These are phyloP conservation scores for Cryptotis parvus DNA, from an alignment of 2,113 vertebrate species.

Conservation along the genomic window DNA sequence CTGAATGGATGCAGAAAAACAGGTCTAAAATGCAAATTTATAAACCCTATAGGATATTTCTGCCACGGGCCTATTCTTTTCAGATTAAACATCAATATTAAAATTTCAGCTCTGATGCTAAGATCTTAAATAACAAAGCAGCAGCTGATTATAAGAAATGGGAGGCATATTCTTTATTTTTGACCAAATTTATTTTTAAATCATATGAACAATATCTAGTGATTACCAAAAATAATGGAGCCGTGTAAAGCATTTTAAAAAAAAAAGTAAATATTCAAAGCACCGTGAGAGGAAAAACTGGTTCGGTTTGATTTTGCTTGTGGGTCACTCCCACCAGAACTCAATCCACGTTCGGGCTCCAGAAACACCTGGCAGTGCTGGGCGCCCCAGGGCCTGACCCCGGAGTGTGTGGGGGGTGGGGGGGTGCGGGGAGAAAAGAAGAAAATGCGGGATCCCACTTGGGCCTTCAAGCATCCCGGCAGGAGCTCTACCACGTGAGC, in stretches of 20 bases:
- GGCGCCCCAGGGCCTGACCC: too few species aligned
- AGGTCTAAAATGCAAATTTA: conserved; percentile 14
- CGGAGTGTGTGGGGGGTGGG: too few species aligned
- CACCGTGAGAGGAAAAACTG: neutral
- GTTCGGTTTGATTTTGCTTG: too few species aligned
- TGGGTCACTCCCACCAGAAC: too few species aligned
- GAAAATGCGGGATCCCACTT: too few species aligned
- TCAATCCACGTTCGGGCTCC: too few species aligned
- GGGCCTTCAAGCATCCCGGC: too few species aligned
- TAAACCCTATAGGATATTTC: neutral
- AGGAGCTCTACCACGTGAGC: too few species aligned
- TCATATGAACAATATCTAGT: conserved; percentile 27
- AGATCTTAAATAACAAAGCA: conserved; percentile 1
- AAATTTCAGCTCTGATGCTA: conserved; percentile 24
- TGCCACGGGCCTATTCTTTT: neutral
- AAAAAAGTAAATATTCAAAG: conserved; percentile 13
- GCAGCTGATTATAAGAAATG: neutral
- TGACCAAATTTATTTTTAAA: conserved; percentile 28
- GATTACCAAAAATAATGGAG: neutral
- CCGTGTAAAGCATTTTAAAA: neutral
- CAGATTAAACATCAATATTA: conserved; percentile 54
- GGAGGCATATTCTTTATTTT: conserved; percentile 24
- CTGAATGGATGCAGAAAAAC: conserved; percentile 36
- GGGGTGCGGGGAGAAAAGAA: too few species aligned
- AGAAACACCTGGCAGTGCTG: too few species aligned